Evolutionary conservation across 2,797 vertebrate species (phyloP).

Genomic region (Lindbergichthys nudifrons): DNA sequence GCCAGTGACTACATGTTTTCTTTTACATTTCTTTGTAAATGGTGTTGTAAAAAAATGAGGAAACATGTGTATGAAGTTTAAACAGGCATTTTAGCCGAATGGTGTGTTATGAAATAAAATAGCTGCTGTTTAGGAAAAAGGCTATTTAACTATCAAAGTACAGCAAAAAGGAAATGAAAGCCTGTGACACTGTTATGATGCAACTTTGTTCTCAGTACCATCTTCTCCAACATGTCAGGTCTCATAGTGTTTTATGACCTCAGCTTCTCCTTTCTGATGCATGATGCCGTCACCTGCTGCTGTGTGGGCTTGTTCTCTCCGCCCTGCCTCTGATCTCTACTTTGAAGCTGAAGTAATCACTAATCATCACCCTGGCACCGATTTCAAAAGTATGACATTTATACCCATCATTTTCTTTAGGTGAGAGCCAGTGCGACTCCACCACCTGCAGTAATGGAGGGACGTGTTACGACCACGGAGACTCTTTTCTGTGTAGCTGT

Average conservation of each 20-base stretch:
- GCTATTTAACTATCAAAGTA: not conserved
- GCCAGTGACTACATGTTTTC: not conserved
- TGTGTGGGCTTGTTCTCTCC: constrained; percentile 35
- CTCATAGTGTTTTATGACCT: constrained; percentile 18
- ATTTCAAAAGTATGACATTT: constrained; percentile 32
- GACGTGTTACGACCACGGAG: constrained; percentile 92
- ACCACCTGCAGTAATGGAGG: constrained; percentile 94
- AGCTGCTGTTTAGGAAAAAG: not conserved
- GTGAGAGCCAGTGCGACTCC: constrained; percentile 94
- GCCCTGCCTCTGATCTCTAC: constrained; percentile 1
- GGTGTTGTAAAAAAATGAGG: too few species aligned
- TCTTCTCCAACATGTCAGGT: constrained; percentile 41
- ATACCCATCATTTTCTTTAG: constrained; percentile 71
- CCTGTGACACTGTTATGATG: not conserved
- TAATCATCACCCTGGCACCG: not conserved
- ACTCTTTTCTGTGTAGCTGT: constrained; percentile 92
- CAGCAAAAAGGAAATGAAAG: not conserved
- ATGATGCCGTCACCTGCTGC: constrained; percentile 9
- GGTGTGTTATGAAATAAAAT: not conserved
- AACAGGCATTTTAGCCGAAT: not conserved
- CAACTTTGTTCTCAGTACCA: constrained; percentile 1
- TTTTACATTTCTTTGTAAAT: not conserved
- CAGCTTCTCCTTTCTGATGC: constrained; percentile 8
- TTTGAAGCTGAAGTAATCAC: not conserved
- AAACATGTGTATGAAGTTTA: not conserved